Evolutionary conservation across 53 echinoderm and acorn worm species (phyloP).

Genomic region (Echinarachnius parma): DNA sequence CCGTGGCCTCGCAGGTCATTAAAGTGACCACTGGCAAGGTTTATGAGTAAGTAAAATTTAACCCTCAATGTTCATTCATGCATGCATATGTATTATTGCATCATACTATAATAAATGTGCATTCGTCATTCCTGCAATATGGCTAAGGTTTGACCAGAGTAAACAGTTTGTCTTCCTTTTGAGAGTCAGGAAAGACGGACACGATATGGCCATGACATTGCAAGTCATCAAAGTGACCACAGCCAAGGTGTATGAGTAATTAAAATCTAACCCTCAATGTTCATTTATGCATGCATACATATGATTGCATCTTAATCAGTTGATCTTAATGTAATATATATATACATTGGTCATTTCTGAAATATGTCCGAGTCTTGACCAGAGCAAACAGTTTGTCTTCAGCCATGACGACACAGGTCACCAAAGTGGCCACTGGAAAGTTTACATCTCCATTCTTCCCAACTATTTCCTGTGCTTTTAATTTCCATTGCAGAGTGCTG

Average conservation of each 20-base stretch:
- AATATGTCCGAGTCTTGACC: constrained; percentile 41
- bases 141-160: constrained; percentile 42
- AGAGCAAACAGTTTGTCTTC: constrained; percentile 60
- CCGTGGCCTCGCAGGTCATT: constrained; percentile 61
- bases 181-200: constrained; percentile 62
- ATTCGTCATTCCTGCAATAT: constrained; percentile 48
- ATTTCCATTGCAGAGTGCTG: constrained; percentile 44
- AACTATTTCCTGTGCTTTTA: neutral
- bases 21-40: constrained; percentile 26
- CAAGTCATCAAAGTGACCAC: constrained; percentile 64
- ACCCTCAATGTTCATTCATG: neutral
- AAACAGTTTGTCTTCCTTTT: constrained; percentile 66
- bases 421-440: constrained; percentile 34
- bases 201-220: constrained; percentile 23
- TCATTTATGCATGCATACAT: too few species aligned
- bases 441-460: neutral
- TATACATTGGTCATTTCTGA: constrained; percentile 55
- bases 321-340: too few species aligned
- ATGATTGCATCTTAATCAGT: too few species aligned
- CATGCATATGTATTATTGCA: too few species aligned
- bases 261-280: neutral
- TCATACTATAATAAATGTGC: too few species aligned
- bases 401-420: constrained; percentile 58
- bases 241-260: constrained; percentile 30
- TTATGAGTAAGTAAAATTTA: constrained; percentile 28